phyloP scores from a whole-genome alignment of 2,797 vertebrate genomes.

The Enteromius trimaculatus region DNA sequence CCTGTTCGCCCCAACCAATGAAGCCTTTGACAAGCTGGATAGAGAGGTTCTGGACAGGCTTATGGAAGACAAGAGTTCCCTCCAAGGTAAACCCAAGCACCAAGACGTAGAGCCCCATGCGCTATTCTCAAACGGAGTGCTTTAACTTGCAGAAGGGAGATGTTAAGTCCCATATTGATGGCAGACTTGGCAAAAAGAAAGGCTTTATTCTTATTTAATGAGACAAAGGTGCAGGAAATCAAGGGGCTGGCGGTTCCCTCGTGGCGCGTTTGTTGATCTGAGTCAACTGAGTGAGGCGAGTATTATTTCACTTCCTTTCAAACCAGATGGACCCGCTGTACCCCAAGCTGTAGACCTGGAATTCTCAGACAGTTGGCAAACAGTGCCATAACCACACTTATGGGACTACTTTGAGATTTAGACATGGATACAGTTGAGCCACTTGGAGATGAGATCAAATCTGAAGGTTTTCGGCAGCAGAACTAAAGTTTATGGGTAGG shows the following conservation, averaged over 20 bases:
- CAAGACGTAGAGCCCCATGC: not conserved
- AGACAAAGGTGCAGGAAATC: conserved; percentile 55
- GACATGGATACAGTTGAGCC: conserved; percentile 33
- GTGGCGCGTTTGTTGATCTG: conserved; percentile 50
- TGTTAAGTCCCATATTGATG: conserved; percentile 36
- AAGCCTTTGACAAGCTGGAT: conserved; percentile 89
- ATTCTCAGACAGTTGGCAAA: conserved; percentile 62
- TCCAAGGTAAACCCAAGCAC: conserved; percentile 81
- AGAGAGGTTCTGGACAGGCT: conserved; percentile 85
- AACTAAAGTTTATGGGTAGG: not conserved
- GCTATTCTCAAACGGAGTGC: conserved; percentile 3
- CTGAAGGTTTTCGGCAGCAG: not conserved
- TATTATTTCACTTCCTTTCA: conserved; percentile 55
- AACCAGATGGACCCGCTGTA: conserved; percentile 68
- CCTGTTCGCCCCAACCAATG: conserved; percentile 94
- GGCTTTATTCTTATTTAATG: conserved; percentile 55
- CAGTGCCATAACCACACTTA: conserved; percentile 51
- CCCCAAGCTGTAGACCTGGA: conserved; percentile 46
- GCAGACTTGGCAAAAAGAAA: conserved; percentile 41
- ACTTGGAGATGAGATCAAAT: conserved; percentile 28
- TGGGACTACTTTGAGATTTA: conserved; percentile 32
- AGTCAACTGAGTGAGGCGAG: conserved; percentile 45
- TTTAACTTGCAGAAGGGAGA: conserved; percentile 31
- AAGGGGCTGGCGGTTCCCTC: conserved; percentile 42
- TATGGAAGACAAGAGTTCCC: conserved; percentile 83